phyloP scores from a whole-genome alignment of 1,140 invertebrate genomes.

The Camponotus floridanus region DNA sequence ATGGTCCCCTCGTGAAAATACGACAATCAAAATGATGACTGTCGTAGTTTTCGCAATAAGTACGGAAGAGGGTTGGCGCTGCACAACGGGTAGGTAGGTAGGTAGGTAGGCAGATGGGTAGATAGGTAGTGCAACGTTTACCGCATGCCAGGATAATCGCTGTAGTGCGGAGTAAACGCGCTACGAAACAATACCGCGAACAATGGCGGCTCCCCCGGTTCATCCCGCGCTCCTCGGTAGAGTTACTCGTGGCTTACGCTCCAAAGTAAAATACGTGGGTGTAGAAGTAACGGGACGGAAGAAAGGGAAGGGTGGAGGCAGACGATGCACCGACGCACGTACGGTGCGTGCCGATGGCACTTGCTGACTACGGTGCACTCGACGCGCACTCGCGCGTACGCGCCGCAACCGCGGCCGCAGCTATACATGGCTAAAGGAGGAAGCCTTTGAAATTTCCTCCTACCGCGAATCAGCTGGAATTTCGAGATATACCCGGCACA shows the following conservation, averaged over 20 bases:
- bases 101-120: neutral
- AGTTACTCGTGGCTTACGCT: slow-evolving; percentile 57
- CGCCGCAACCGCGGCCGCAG: neutral
- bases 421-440: neutral
- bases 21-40: slow-evolving; percentile 46
- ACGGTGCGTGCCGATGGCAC: slow-evolving; percentile 35
- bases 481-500: slow-evolving; percentile 21
- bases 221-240: neutral
- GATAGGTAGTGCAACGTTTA: slow-evolving; percentile 45
- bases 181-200: slow-evolving; percentile 52
- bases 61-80: neutral
- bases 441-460: slow-evolving; percentile 49
- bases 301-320: neutral
- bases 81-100: neutral
- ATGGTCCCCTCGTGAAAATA: neutral
- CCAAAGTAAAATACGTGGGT: slow-evolving; percentile 50
- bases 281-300: neutral
- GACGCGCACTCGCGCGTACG: slow-evolving; percentile 10
- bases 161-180: slow-evolving; percentile 37
- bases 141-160: slow-evolving; percentile 54
- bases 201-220: slow-evolving; percentile 29
- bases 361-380: slow-evolving; percentile 15
- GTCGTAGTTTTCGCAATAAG: neutral
- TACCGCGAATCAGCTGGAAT: slow-evolving; percentile 29
- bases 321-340: slow-evolving; percentile 27